Percentiles rank a stretch among this genome's conserved stretches.
Conservation (phyloP, 2,888 invertebrate species). For the Ophraella communa region DNA sequence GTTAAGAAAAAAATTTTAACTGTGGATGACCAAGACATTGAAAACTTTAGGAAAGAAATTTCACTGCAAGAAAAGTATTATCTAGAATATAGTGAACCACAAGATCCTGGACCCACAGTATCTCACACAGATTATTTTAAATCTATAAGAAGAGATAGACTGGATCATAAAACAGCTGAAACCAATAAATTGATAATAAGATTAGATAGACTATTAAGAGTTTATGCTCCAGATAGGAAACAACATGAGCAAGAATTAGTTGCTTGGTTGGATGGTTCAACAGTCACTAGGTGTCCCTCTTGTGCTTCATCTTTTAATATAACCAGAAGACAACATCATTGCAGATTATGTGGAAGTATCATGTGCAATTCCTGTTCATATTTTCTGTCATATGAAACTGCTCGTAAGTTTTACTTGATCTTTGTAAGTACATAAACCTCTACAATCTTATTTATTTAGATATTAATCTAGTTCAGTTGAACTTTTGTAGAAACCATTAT, state of each 20-base stretch:
- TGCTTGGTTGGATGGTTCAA: conserved; percentile 91
- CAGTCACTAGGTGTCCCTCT: conserved; percentile 87
- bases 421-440: no score
- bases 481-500: conserved; percentile 54
- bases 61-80: conserved; percentile 53
- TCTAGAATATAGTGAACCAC: conserved; percentile 64
- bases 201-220: conserved; percentile 86
- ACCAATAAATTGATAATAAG: conserved; percentile 95
- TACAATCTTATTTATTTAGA: background rate
- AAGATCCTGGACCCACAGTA: conserved; percentile 70
- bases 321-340: conserved; percentile 92
- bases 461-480: background rate
- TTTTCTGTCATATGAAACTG: conserved; percentile 80
- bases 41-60: conserved; percentile 64
- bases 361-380: conserved; percentile 92
- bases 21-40: conserved; percentile 73
- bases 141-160: conserved; percentile 67
- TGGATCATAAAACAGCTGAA: conserved; percentile 91
- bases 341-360: conserved; percentile 91
- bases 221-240: conserved; percentile 74
- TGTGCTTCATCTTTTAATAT: conserved; percentile 90
- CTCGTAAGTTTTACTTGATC: conserved; percentile 76
- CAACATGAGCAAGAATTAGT: conserved; percentile 79
- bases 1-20: conserved; percentile 88
- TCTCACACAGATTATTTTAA: conserved; percentile 81